Evolutionary conservation across 2,113 vertebrate species (phyloP), one percentile per base, ranked within the genome.

Genomic region (Dolichallabes microphthalmus): DNA sequence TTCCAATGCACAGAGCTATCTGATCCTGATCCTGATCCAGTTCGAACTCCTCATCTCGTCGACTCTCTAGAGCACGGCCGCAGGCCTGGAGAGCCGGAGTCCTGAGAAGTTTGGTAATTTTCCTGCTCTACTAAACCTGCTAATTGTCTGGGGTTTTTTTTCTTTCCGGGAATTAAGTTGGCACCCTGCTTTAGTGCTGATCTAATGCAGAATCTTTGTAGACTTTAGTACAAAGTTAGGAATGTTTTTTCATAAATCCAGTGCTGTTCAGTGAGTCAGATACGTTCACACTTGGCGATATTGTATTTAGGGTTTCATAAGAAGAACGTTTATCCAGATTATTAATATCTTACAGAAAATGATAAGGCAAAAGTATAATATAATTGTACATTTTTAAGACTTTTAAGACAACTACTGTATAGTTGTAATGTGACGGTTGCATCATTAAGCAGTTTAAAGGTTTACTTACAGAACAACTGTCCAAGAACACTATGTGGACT

Each of bases 1-100:
- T 77, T 17, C 74, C 80, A 71, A 19, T 81, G 78, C 76, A 27
- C 80, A 57, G 69, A 71, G 73, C 73, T 83, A 89, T 75, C 57
- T 39, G 76, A 89, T 82, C 22, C 74, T 15, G 19, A 60, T 81
- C 69, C 79, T 78, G 63, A 85, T 79, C 60, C 57, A 17, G 58
- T 64, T 80, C 25, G 32, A 63, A 74, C 82, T 45, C 57, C 9
- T 17, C 64, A 80, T 63, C 69, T 55, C 22, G 69, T 75, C 57
- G 35, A 17, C 35, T 64, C 35, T 84, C 60, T 75, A 80, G 35
- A 73, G 81, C 53, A 32, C 32, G 53, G 20, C 20, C 57, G 64
- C 32, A 30, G 80, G 27, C 12, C 79, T 52, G 61, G 8, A 27
- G 61, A 50, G 80, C 15, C 52, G 14, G 50, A 76, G 76, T 35